Base-by-base conservation (phyloP, 2,888 invertebrate genomes). In the Drosophila mayaguana region DNA sequence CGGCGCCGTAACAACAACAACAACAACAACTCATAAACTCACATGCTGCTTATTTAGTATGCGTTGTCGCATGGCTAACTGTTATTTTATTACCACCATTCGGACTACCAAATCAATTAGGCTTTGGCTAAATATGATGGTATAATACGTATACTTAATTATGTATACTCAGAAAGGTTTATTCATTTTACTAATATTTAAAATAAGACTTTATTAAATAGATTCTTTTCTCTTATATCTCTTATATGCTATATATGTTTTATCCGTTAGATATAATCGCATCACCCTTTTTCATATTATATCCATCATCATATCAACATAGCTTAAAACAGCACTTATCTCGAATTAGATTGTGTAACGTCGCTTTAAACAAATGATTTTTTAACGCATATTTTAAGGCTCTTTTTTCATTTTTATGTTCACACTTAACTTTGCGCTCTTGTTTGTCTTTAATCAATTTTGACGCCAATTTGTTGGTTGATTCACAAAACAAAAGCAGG, bases 361-460 rank as follows among this genome's bases (percentile, higher is more conserved):
- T n/a, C 4, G 36, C 36, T 16, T 16, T 22, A 36, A 53, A 22
- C 9, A 34, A 20, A 20, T 20, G 11, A 25, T 22, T 40, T 40
- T 38, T 25, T 3, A 6, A 40, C 22, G 12, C 11, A 20, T 36
- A 22, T 55, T 56, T 48, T 53, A 28, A 18, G 1, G n/a, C 22
- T 8, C 48, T 59, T 43, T 64, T 25, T 28, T 61, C 28, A 60
- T 32, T 53, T 48, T 54, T 57, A 32, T 50, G 28, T 50, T 54
- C 18, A 38, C 42, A 38, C 20, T 63, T 36, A 53, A 61, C 62
- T 61, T 57, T 32, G 20, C 38, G 18, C 32, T 46, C 46, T 45
- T 59, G 60, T 66, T 76, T 59, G 54, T 50, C 50, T 78, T 80
- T 68, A 72, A 80, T 72, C 81, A 78, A 80, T 72, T 77, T 76